phyloP scores from a whole-genome alignment of 2,113 vertebrate genomes.

The Apteryx mantelli region DNA sequence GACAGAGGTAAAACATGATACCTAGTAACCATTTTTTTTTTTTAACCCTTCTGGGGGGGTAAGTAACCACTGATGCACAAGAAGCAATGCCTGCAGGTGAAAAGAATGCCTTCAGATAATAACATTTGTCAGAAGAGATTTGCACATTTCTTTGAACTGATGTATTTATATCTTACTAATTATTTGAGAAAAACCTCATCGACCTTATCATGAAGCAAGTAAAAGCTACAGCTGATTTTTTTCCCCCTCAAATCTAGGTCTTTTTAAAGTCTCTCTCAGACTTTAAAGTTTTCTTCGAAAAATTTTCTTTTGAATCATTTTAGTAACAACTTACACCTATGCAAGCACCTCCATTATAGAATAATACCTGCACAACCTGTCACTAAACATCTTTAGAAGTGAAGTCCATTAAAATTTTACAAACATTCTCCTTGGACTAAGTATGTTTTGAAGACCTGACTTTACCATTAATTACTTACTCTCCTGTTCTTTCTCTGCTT shows the following conservation, averaged over 20 bases:
- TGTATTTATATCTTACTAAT: constrained; percentile 43
- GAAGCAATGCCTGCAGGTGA: constrained; percentile 20
- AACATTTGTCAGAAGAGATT: constrained; percentile 13
- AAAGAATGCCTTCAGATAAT: background rate
- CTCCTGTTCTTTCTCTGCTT: background rate
- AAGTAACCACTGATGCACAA: background rate
- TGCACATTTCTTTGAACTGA: constrained; percentile 45
- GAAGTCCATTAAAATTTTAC: background rate
- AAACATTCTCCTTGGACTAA: background rate
- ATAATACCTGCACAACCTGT: background rate
- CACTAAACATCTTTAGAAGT: background rate
- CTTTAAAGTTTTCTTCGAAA: background rate
- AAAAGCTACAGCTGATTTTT: background rate
- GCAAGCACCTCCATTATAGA: background rate
- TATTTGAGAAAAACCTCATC: constrained; percentile 23
- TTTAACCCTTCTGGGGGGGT: background rate
- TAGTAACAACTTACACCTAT: background rate
- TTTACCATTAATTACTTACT: background rate
- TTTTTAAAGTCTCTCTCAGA: background rate
- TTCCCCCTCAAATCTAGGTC: background rate
- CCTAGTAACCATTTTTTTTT: background rate
- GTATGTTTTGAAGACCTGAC: background rate
- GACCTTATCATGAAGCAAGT: constrained; percentile 2
- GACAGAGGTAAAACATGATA: background rate
- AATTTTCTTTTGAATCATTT: background rate